Evolutionary conservation across 2,888 invertebrate genomes (phyloP), one percentile per base, ranked within the genome.

Genomic region (Standfussiana lucernea): DNA sequence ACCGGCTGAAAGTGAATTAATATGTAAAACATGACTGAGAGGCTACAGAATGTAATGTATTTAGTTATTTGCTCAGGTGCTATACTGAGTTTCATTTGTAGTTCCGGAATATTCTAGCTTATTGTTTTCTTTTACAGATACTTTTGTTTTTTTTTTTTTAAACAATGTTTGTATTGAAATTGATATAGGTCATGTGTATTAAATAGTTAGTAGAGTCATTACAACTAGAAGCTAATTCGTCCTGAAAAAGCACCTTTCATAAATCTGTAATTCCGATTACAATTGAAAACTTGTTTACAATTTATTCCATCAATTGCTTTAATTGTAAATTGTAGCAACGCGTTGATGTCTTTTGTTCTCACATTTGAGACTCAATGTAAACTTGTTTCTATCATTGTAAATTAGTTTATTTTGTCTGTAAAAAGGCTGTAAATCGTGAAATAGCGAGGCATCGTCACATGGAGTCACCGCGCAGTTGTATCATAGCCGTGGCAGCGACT

Each of bases 1-100:
- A 73, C 82, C 68, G 35, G 66, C 87, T 89, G 90, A 91, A 92
- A 92, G 90, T 90, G 90, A 91, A 91, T 91, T 90, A 89, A 91
- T 90, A 88, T 88, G 84, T 84, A 85, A 81, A 85, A 70, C 73
- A 75, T 50, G 62, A 53, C 50, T 77, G 53, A 53, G 80, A 66
- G 45, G 72, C 70, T 72, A 70, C 72, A 77, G 69, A 75, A 83
- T 78, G 77, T 81, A 42, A 62, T 37, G 72, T 80, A 50, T 71
- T 72, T 78, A 47, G 45, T 78, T 80, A 80, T 87, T 83, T 80
- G 79, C 77, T 72, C 80, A 83, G 45, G 76, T 79, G 85, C 45
- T 69, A 18, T 73, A 61, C 65, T 47, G 61, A 72, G 80, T 87
- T 84, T 86, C 76, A 75, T 80, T 83, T 76, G 73, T 65, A 75